Conservation (phyloP, 2,113 vertebrate genomes). For the Myxocyprinus asiaticus region DNA sequence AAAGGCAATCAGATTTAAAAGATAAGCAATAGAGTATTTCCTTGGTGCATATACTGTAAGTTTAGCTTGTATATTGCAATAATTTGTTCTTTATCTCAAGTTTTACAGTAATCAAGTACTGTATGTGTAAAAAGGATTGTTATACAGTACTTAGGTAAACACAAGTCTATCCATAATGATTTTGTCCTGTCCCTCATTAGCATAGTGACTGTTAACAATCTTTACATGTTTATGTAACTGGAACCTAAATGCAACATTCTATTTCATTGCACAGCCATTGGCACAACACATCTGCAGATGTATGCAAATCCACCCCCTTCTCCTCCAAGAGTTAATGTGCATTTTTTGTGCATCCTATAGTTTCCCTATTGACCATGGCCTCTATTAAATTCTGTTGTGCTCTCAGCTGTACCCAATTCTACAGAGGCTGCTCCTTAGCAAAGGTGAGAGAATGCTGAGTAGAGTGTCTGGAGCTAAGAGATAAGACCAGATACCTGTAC, state of each 20-base stretch:
- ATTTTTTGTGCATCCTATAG: background rate
- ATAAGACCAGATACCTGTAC: conserved; percentile 12
- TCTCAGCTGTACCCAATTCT: background rate
- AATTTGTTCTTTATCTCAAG: no score
- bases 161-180: no score
- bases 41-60: no score
- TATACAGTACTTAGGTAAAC: no score
- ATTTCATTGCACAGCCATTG: background rate
- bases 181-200: no score
- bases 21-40: no score
- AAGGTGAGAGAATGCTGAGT: conserved; percentile 27
- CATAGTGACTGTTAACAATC: background rate
- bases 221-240: background rate
- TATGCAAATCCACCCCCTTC: background rate
- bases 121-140: no score
- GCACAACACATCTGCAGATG: background rate
- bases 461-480: conserved; percentile 8
- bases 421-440: background rate
- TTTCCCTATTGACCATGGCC: conserved; percentile 13
- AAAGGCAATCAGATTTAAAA: no score
- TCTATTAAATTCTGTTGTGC: background rate
- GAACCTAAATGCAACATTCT: background rate
- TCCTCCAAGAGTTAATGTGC: background rate
- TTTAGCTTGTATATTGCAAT: no score
- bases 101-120: no score